Evolutionary conservation across 2,888 invertebrate species (phyloP).

Genomic region (Drosophila kanekoi): DNA sequence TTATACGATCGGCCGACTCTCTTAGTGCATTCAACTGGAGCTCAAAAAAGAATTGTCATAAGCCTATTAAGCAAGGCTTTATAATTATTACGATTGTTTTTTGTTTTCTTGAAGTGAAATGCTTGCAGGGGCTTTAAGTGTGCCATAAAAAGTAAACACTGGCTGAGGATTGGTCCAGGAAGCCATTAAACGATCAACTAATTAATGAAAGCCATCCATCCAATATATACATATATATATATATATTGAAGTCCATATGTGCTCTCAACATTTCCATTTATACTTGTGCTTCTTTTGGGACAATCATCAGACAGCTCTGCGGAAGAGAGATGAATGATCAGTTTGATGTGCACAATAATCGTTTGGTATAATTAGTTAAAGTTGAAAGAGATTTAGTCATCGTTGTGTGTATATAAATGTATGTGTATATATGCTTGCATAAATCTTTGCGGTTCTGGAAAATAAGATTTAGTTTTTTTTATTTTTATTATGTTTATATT

Average conservation of each 20-base stretch:
- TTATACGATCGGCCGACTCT: slow-evolving; percentile 56
- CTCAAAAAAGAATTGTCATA: slow-evolving; percentile 69
- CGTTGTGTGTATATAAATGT: neutral
- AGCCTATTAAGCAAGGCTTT: slow-evolving; percentile 72
- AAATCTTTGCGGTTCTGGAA: neutral
- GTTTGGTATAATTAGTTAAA: slow-evolving; percentile 27
- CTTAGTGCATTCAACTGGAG: slow-evolving; percentile 74
- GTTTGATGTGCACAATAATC: slow-evolving; percentile 18
- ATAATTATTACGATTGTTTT: slow-evolving; percentile 43
- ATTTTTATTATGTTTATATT: neutral
- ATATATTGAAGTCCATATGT: neutral
- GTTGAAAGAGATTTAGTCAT: slow-evolving; percentile 32
- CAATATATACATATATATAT: slow-evolving; percentile 17
- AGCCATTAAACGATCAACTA: slow-evolving; percentile 76
- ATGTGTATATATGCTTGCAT: too few species aligned
- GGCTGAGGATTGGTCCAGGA: slow-evolving; percentile 62
- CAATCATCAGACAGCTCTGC: slow-evolving; percentile 14
- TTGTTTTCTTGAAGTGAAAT: slow-evolving; percentile 37
- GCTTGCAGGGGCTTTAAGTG: slow-evolving; percentile 47
- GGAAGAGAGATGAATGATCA: slow-evolving; percentile 22
- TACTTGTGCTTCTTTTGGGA: slow-evolving; percentile 14
- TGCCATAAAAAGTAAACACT: slow-evolving; percentile 68
- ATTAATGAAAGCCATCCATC: slow-evolving; percentile 53
- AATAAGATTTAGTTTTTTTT: neutral
- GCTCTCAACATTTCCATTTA: neutral